Base-by-base conservation (phyloP, 1,140 invertebrate genomes). In the Bursaphelenchus mucronatus region DNA sequence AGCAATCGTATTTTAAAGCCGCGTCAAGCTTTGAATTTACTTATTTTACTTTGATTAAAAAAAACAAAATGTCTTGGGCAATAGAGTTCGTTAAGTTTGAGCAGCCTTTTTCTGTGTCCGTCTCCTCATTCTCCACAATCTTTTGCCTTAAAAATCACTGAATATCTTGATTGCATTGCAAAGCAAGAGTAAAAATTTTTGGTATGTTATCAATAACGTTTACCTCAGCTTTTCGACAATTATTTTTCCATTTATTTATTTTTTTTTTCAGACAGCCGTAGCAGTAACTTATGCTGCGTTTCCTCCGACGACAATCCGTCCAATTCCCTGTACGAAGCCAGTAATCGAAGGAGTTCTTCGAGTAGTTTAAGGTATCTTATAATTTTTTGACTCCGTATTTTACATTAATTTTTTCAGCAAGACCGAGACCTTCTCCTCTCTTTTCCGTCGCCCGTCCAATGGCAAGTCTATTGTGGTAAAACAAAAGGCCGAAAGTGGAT, bases 281-380 rank as follows among this genome's bases (percentile, higher is more conserved):
- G 40, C 13, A 59, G 57, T 9, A 59, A 44, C 30, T 59, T 59
- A 3, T 59, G 57, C 45, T 59, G 57, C 52, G 57, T 59, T 11
- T 17, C n/a, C 44, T n/a, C 11, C 57, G 30, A n/a, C 3, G 57
- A 59, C 2, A n/a, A 13, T 39, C 41, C 57, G 13, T 59, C 57
- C 13, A 44, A 2, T 50, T 59, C 57, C 21, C 57, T 44, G 17
- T 59, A 59, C 57, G 57, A 59, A 17, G 40, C 57, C 11, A 59
- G 45, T 9, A 44, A 59, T 50, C 57, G 40, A 39, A 39, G 52
- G 45, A 59, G 40, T 39, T 59, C 57, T 13, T 44, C 57, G 13
- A 44, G 40, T 17, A 59, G 57, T 7, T 43, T 44, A 3, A 44
- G 57, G 57, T 59, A 59, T 44, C 3, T 17, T 45, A 11, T 1